Base-by-base conservation (phyloP, 2,113 vertebrate species). In the Daubentonia madagascariensis region DNA sequence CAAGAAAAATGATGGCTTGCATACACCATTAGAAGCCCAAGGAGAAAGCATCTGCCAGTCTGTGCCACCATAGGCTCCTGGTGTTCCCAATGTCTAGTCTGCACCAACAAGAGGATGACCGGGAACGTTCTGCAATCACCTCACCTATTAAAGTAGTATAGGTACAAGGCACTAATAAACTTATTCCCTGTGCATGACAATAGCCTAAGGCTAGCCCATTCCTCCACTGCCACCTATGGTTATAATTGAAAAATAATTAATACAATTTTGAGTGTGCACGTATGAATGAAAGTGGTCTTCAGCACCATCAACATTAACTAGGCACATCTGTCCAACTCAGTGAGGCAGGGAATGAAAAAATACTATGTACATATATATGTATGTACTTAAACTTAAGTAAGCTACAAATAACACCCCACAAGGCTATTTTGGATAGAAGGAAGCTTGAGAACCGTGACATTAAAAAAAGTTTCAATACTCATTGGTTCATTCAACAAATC, bases 1-100 rank as follows among this genome's bases (percentile, higher is more conserved):
- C 8, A 30, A 92, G 96, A 85, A 70, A 98, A 97, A 96, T 20
- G 97, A 96, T 79, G 94, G 96, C 63, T 96, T 96, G 89, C 7
- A 45, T 89, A 14, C 9, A 32, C 89, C 87, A 75, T 78, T 54
- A 50, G 57, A 70, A 96, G 96, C 90, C 89, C 85, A 86, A 76
- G 95, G 80, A 96, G 89, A 88, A 79, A 89, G 97, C 96, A 88
- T 86, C 89, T 96, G 98, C 94, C 83, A 81, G 73, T 30, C 13
- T 90, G 68, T 17, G 20, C 65, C 94, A 48, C 73, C 0, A 57
- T n/a, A 80, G 96, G 75, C 57, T 97, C 96, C 95, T 12, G 4
- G 28, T 65, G 96, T 28, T 96, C 73, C 67, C 76, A 89, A 50
- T n/a, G 93, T 57, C 85, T 87, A 18, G 57, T 61, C 48, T 30